Base-by-base conservation (phyloP, 2,113 vertebrate species). In the Pao palembangensis region DNA sequence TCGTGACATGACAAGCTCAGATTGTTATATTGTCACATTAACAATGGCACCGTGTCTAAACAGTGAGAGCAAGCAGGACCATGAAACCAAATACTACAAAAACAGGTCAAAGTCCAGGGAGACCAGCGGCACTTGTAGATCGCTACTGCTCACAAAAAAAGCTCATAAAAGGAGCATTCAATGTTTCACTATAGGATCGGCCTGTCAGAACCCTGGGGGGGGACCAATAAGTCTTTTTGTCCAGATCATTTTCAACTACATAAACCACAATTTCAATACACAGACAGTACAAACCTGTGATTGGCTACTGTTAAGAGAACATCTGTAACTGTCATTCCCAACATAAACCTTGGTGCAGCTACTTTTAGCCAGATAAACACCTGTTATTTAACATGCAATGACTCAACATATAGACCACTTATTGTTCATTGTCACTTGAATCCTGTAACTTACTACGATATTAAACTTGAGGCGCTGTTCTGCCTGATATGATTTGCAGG, bases 71-170 rank as follows among this genome's bases (percentile, higher is more conserved):
- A 61, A 54, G 61, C 59, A 71, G 69, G 53, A 54, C 46, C 66
- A 64, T 51, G 58, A 75, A 57, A 58, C 31, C 62, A 65, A 67
- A 79, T 34, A 52, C 66, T 67, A 25, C 23, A 65, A 44, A 41
- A 67, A 49, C 55, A 59, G 61, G 69, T 73, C 81, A 84, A 82
- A 79, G 81, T 84, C 77, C 75, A 75, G 51, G 48, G 25, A 65
- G 55, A 72, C 72, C 70, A 19, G 38, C 19, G 55, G 76, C 44
- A 47, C 65, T 52, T 48, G 50, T 75, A 49, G 49, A 28, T 50
- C 50, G 41, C 70, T 53, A 43, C 60, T 58, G 59, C 62, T 57
- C 53, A 74, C 72, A 80, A 63, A 38, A 75, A 60, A 61, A 67
- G 70, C 61, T 58, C 75, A 61, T 55, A 71, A 76, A 65, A 67